Conservation (phyloP, 2,888 invertebrate species). For the Serripes groenlandicus region DNA sequence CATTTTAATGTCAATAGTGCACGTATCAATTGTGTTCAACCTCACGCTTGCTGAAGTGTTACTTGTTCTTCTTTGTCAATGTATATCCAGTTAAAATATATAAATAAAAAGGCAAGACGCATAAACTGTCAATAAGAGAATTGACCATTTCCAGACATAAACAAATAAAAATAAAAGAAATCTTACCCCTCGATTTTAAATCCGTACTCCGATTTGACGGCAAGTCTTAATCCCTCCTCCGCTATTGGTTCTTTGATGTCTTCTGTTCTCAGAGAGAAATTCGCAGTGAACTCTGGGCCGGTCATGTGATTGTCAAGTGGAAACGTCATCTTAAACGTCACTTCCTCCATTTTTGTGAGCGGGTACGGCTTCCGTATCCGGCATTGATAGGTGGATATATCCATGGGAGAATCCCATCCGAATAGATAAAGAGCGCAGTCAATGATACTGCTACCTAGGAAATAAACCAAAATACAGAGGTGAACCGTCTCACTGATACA, state of each 20-base stretch:
- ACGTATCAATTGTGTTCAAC: too few species aligned
- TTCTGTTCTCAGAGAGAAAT: constrained; percentile 56
- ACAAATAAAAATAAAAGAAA: neutral
- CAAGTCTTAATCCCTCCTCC: constrained; percentile 22
- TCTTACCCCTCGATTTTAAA: constrained; percentile 59
- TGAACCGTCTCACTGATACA: too few species aligned
- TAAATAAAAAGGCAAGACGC: too few species aligned
- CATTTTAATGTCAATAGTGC: too few species aligned
- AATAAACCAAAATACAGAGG: too few species aligned
- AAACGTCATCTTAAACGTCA: constrained; percentile 54
- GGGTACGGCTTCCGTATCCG: constrained; percentile 60
- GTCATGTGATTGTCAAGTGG: constrained; percentile 52
- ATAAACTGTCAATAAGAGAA: too few species aligned
- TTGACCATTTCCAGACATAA: too few species aligned
- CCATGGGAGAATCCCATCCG: constrained; percentile 8
- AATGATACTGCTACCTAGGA: constrained; percentile 50
- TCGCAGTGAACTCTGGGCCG: constrained; percentile 47
- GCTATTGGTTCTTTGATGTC: constrained; percentile 35
- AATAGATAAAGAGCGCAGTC: constrained; percentile 46
- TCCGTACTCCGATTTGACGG: constrained; percentile 51
- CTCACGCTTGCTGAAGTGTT: too few species aligned
- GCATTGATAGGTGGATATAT: constrained; percentile 44
- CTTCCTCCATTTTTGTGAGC: constrained; percentile 43
- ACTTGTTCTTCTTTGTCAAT: too few species aligned
- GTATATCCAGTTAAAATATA: too few species aligned